Conservation (phyloP, 2,113 vertebrate species). For the Lophochroa leadbeateri region DNA sequence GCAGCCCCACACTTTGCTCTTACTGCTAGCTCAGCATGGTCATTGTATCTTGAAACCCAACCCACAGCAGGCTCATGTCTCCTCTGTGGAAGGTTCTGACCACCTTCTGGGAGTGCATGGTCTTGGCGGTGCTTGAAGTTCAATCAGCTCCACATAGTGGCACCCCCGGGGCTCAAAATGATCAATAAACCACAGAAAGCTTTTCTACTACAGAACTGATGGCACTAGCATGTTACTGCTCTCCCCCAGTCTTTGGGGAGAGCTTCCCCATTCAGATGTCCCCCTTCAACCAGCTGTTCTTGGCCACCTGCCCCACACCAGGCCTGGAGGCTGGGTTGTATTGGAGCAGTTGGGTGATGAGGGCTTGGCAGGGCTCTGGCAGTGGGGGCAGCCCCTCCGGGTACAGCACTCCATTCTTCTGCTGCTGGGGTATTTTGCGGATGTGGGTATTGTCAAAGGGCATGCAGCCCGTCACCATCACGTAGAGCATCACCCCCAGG, state of each 20-base stretch:
- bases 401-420: constrained; percentile 76
- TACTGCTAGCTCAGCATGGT: not conserved
- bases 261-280: constrained; percentile 4
- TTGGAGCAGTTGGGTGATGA: constrained; percentile 75
- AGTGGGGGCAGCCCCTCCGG: constrained; percentile 53
- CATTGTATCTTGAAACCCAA: not conserved
- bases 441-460: constrained; percentile 76
- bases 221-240: not conserved
- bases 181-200: not conserved
- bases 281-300: constrained; percentile 75
- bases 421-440: constrained; percentile 62
- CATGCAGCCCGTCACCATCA: constrained; percentile 78
- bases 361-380: constrained; percentile 64
- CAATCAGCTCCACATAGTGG: not conserved
- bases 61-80: not conserved
- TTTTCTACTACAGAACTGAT: not conserved
- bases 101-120: not conserved
- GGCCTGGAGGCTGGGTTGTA: constrained; percentile 64
- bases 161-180: not conserved
- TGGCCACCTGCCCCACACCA: constrained; percentile 66
- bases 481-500: constrained; percentile 76
- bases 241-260: not conserved
- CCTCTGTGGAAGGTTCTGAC: not conserved
- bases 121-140: not conserved
- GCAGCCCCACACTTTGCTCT: not conserved